phyloP scores from a whole-genome alignment of 1,140 invertebrate genomes.

The Zaprionus tsacasi region DNA sequence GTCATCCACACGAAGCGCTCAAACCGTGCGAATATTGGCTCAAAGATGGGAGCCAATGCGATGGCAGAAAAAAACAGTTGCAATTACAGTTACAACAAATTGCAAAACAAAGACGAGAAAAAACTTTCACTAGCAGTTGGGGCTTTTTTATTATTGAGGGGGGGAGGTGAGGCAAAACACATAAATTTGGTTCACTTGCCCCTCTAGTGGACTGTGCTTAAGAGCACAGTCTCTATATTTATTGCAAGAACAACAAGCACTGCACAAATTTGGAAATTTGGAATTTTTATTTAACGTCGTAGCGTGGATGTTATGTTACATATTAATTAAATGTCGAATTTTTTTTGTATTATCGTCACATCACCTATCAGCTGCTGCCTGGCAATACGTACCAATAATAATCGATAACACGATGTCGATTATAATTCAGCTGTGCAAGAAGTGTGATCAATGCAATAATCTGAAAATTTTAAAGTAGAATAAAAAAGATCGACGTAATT shows the following conservation, averaged over 20 bases:
- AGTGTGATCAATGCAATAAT: background rate
- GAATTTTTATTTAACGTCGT: constrained; percentile 51
- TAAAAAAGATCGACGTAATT: background rate
- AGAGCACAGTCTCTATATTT: constrained; percentile 34
- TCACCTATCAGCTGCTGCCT: constrained; percentile 51
- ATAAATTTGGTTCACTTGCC: constrained; percentile 45
- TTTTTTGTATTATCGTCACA: constrained; percentile 51
- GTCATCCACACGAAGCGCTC: constrained; percentile 52
- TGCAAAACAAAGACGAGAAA: constrained; percentile 74
- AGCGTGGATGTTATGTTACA: constrained; percentile 50
- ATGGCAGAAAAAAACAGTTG: constrained; percentile 55
- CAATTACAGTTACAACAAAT: constrained; percentile 50
- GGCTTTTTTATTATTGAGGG: constrained; percentile 28
- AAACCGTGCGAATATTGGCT: constrained; percentile 59
- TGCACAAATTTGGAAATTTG: constrained; percentile 52
- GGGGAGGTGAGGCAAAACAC: constrained; percentile 21
- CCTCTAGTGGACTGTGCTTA: constrained; percentile 33
- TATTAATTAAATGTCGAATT: constrained; percentile 55
- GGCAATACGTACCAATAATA: constrained; percentile 27
- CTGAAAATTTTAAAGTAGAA: background rate
- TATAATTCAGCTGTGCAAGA: background rate
- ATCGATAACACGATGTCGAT: constrained; percentile 33
- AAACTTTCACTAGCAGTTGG: constrained; percentile 73
- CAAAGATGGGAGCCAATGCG: constrained; percentile 40
- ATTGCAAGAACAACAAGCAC: constrained; percentile 38